Percentiles rank a stretch among this genome's conserved stretches.
Evolutionary conservation across 2,888 invertebrate genomes (phyloP).

Genomic region (Heliconius charithonia): DNA sequence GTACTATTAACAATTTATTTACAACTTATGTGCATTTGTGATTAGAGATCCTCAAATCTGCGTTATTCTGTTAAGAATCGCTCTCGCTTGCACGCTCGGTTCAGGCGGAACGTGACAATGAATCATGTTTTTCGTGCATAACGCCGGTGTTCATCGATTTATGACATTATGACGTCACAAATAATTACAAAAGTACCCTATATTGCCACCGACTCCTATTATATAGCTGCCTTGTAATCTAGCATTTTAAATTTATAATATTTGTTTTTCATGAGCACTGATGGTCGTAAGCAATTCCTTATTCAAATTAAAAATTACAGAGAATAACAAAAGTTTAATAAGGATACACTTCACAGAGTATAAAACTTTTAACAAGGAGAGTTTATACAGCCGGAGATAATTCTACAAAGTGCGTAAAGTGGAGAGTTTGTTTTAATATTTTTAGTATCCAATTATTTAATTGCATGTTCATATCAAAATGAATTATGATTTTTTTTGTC

Average conservation of each 20-base stretch:
- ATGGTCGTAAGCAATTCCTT: constrained; percentile 7
- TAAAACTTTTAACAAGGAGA: constrained; percentile 70
- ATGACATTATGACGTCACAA: too few relatives aligned
- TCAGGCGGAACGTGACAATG: too few relatives aligned
- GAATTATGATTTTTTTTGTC: not conserved
- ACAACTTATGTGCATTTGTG: too few relatives aligned
- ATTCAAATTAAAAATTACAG: not conserved
- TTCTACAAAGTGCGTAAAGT: constrained; percentile 20
- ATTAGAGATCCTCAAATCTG: too few relatives aligned
- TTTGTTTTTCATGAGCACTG: not conserved
- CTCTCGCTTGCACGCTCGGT: too few relatives aligned
- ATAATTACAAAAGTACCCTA: too few relatives aligned
- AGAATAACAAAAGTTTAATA: constrained; percentile 65
- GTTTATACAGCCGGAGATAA: constrained; percentile 52
- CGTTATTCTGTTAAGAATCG: too few relatives aligned
- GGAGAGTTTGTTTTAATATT: not conserved
- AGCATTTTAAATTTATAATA: not conserved
- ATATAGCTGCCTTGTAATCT: not conserved
- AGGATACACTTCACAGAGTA: constrained; percentile 59
- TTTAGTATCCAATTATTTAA: not conserved
- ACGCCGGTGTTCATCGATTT: too few relatives aligned
- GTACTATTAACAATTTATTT: too few relatives aligned
- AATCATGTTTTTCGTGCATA: too few relatives aligned
- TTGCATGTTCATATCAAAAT: not conserved
- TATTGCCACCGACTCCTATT: too few relatives aligned